Evolutionary conservation across 2,797 vertebrate species (phyloP), one percentile per base, ranked within the genome.

Genomic region (Acanthurus leucopareius): DNA sequence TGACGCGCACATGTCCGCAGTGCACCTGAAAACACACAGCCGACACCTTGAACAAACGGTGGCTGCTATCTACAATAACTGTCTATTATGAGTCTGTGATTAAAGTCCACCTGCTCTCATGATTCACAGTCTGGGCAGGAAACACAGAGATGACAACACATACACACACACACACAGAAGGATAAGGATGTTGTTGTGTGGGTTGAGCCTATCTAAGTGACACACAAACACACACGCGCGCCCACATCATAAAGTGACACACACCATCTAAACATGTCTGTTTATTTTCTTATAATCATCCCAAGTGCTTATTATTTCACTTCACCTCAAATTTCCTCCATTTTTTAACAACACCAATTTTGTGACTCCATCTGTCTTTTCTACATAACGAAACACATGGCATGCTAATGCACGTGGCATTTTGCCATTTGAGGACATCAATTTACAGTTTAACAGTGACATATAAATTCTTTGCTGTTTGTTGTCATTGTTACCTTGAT

Each of bases 91-190:
- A 84, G 72, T 52, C 75, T 68, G 77, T 82, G 89, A 88, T 86
- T 91, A 79, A 88, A 91, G 88, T 93, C 84, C 91, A 92, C 79
- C 90, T 87, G 85, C 80, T 86, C 82, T 14, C 73, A 60, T 94
- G 88, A 93, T 88, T 93, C 92, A 90, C 69, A 69, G 93, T 89
- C 91, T 92, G 89, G 82, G 57, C 75, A 80, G 88, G 79, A 87
- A 83, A 80, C 73, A 48, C 52, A 60, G 47, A 71, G 77, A 86
- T 78, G 79, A 91, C 82, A 59, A 81, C 85, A 86, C 75, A 67
- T 54, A 81, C 85, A 86, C 77, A 67, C 75, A 47, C 54, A 61
- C 28, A 32, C 28, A 32, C 28, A n/a, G n/a, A n/a, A 60, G 75
- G 86, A 90, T 90, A 87, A 86, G 66, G 61, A 79, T 60, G 82